Conservation (phyloP, 2,888 invertebrate species). For the Ormia ochracea region DNA sequence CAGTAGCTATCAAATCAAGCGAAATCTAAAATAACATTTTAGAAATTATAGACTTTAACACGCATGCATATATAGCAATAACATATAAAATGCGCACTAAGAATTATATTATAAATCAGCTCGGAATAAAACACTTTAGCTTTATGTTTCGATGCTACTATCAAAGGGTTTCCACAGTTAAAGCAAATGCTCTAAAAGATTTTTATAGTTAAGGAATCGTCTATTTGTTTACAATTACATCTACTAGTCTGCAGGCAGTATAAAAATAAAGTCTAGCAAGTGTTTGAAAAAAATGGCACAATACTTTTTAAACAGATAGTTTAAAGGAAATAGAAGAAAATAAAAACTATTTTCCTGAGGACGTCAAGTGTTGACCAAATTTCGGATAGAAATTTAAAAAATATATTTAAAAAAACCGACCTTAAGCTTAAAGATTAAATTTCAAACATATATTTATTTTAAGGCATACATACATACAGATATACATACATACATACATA, state of each 20-base stretch:
- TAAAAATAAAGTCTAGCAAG: background rate
- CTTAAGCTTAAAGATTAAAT: no score
- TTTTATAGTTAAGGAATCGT: conserved; percentile 23
- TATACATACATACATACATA: background rate
- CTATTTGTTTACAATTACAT: conserved; percentile 20
- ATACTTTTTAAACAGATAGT: background rate
- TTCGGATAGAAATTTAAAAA: no score
- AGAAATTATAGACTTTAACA: conserved; percentile 30
- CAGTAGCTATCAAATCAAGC: conserved; percentile 29
- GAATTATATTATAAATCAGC: background rate
- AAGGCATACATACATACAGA: background rate
- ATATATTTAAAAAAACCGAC: no score
- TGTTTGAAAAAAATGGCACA: background rate
- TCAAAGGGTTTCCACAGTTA: conserved; percentile 43
- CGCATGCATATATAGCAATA: conserved; percentile 40
- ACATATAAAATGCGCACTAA: background rate
- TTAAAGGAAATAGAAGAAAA: background rate
- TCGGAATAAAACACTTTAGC: background rate
- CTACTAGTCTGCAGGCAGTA: background rate
- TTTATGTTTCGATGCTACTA: conserved; percentile 25
- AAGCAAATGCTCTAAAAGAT: background rate
- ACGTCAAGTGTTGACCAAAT: no score
- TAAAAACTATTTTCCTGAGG: no score
- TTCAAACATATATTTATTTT: no score
- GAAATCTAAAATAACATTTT: background rate